phyloP scores from a whole-genome alignment of 2,113 vertebrate species.

The Semicossyphus pulcher region DNA sequence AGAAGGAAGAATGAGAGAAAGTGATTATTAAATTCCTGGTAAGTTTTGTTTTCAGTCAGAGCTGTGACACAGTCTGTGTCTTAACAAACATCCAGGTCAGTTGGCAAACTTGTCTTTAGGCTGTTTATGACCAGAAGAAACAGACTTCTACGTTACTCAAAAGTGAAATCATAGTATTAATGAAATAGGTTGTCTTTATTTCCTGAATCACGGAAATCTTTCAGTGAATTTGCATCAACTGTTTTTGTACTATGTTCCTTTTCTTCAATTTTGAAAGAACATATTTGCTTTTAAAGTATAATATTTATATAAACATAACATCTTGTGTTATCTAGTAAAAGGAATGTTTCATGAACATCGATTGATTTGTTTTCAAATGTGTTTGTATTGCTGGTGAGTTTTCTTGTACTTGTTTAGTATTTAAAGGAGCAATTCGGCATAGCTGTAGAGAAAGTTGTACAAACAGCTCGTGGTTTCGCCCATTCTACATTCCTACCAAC shows the following conservation, averaged over 20 bases:
- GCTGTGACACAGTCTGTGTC: not conserved
- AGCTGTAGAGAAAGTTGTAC: too few species aligned
- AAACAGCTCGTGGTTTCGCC: too few species aligned
- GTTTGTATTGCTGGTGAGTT: too few species aligned
- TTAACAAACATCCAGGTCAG: not conserved
- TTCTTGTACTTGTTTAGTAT: too few species aligned
- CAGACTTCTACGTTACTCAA: not conserved
- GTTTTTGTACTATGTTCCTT: not conserved
- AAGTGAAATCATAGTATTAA: not conserved
- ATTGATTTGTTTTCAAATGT: too few species aligned
- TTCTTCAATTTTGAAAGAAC: not conserved
- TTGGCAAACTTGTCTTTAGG: not conserved
- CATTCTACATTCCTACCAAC: too few species aligned
- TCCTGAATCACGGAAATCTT: too few species aligned
- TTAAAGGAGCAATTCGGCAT: too few species aligned
- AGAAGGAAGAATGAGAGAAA: not conserved
- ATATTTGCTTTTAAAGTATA: not conserved
- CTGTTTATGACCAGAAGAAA: not conserved
- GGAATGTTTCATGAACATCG: too few species aligned
- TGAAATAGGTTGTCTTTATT: not conserved
- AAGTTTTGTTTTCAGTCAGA: not conserved
- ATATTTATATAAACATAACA: not conserved
- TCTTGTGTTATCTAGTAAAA: not conserved
- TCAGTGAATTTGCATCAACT: not conserved
- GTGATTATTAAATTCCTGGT: not conserved